A percentile compares a stretch with the other conserved stretches of the same genome.
Conservation (phyloP, 2,888 invertebrate genomes). For the Calliopum simillimum region DNA sequence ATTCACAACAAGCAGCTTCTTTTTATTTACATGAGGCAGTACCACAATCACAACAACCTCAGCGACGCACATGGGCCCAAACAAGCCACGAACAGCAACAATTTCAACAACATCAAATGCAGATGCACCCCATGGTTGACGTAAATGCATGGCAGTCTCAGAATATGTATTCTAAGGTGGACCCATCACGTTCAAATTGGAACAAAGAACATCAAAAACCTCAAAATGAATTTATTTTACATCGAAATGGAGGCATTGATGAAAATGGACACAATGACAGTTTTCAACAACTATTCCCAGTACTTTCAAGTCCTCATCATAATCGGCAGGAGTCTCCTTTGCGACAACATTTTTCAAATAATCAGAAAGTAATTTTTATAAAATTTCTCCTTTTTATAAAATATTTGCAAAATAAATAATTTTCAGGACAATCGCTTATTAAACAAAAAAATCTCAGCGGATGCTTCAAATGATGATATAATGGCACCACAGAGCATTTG, state of each 20-base stretch:
- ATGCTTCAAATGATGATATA: constrained; percentile 78
- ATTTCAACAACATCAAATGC: constrained; percentile 52
- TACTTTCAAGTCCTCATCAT: constrained; percentile 76
- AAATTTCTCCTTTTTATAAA: neutral
- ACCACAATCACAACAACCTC: constrained; percentile 67
- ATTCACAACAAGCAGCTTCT: constrained; percentile 70
- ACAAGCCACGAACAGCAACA: constrained; percentile 57
- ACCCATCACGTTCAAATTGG: constrained; percentile 64
- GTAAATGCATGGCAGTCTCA: constrained; percentile 66
- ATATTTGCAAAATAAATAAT: neutral
- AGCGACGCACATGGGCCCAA: constrained; percentile 78
- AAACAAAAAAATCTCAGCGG: constrained; percentile 47
- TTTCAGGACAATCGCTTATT: constrained; percentile 56
- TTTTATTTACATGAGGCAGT: constrained; percentile 81
- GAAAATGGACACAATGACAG: constrained; percentile 54
- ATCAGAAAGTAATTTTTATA: constrained; percentile 45
- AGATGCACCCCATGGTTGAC: constrained; percentile 60
- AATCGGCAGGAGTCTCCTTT: constrained; percentile 60
- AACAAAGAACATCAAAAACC: constrained; percentile 51
- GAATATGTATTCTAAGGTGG: constrained; percentile 53
- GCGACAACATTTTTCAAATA: constrained; percentile 59
- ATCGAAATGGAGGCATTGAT: constrained; percentile 77
- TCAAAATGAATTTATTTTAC: constrained; percentile 72
- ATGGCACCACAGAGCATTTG: constrained; percentile 96
- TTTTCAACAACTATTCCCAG: constrained; percentile 63